Evolutionary conservation across 2,888 invertebrate species (phyloP).

Genomic region (Macrophya alboannulata): DNA sequence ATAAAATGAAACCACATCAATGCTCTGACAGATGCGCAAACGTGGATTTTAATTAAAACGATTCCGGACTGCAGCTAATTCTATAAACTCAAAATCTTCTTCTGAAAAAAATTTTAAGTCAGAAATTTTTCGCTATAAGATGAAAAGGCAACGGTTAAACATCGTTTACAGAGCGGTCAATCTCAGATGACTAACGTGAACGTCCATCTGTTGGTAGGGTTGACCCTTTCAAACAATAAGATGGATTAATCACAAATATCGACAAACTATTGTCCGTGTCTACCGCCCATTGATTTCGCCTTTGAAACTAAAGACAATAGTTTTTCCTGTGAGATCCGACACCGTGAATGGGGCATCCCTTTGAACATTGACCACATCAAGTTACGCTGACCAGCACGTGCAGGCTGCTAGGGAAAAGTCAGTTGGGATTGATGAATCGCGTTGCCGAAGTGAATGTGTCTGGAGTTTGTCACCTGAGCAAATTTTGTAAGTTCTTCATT

Average conservation of each 20-base stretch:
- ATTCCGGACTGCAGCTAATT: background rate
- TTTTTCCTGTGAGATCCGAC: conserved; percentile 61
- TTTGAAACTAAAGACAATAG: conserved; percentile 59
- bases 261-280: conserved; percentile 43
- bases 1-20: conserved; percentile 1
- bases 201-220: conserved; percentile 42
- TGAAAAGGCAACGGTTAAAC: background rate
- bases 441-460: conserved; percentile 17
- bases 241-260: conserved; percentile 42
- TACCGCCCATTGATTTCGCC: conserved; percentile 25
- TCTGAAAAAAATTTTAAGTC: background rate
- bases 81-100: background rate
- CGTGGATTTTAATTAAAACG: background rate
- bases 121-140: background rate
- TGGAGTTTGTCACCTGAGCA: conserved; percentile 66
- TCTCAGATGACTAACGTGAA: conserved; percentile 46
- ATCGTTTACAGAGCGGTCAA: conserved; percentile 12
- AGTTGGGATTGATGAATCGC: conserved; percentile 67
- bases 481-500: conserved; percentile 63
- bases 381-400: conserved; percentile 56
- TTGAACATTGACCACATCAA: conserved; percentile 66
- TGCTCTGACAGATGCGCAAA: conserved; percentile 4
- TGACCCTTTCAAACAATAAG: conserved; percentile 52
- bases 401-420: conserved; percentile 62
- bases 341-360: conserved; percentile 64